Base-by-base conservation (phyloP, 2,113 vertebrate genomes). In the Callipepla californica region DNA sequence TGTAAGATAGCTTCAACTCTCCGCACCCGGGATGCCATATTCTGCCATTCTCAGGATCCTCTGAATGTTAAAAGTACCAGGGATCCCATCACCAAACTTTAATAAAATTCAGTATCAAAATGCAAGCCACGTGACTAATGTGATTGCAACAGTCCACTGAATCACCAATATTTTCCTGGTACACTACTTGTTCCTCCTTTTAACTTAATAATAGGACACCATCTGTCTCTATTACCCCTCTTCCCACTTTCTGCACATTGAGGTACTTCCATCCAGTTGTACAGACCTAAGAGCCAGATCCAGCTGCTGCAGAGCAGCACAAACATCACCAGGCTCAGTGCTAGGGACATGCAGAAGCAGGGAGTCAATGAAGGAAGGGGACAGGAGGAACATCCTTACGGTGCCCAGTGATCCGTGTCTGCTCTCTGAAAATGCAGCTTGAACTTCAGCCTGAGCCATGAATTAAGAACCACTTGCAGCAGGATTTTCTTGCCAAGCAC, bases 361-460 rank as follows among this genome's bases (percentile, higher is more conserved):
- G 5, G 28, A 85, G 72, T 55, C 91, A 80, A 57, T 28, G 75
- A 47, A 89, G 78, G 87, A 83, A 19, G 19, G 12, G 1, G 73
- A 17, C 0, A 0, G 63, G 11, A 87, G 80, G 38, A 81, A 32
- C 40, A 77, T 74, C 84, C 75, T 80, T 74, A 77, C 66, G 63
- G 91, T 63, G 20, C 9, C 51, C 82, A 45, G 51, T 57, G 89
- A 96, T 72, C 93, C 91, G 90, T 90, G 82, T 32, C 87, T 75
- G 79, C 79, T 72, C 55, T 20, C 81, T 80, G 57, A 32, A 74
- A 67, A 16, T 0, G 38, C 4, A 0, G 36, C 6, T 53, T 80
- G 94, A 92, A 80, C 81, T 85, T 89, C 89, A 92, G 61, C 82
- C 82, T n/a, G 51, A 67, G 42, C 73, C 34, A 44, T 45, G 75